Evolutionary conservation across 2,113 vertebrate genomes (phyloP), one percentile per base, ranked within the genome.

Genomic region (Tetrao urogallus): DNA sequence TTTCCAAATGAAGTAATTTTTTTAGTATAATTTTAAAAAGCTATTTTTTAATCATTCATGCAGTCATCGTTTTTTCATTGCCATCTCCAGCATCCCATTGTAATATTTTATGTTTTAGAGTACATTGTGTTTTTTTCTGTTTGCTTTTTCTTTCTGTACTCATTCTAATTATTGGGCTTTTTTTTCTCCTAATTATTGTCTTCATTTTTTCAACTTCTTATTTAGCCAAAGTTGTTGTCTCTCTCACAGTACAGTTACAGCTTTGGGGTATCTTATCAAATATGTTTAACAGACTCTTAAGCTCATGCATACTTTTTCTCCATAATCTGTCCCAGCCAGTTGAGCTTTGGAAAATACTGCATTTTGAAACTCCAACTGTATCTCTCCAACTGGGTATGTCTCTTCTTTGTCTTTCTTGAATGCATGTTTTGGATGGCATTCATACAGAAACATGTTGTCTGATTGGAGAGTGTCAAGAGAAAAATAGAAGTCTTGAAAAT

Each of bases 401-500:
- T 78, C 82, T 90, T 82, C 74, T 91, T 89, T 93, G 57, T 75
- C 69, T 66, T 12, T 56, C 27, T 61, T 75, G 73, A 84, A 60
- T 71, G n/a, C 7, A 7, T 67, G 27, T 56, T 90, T 92, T 78
- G 28, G 73, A 67, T 83, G 60, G 32, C 38, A 43, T 84, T 93
- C 82, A 8, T 70, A 54, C 18, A 78, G 61, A 78, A 86, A 67
- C 18, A n/a, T 24, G 45, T 86, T 47, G 21, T 78, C 65, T 78
- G 28, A 64, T 5, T 93, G 61, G 45, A 78, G 38, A 77, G 17
- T 24, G 32, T 60, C 25, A 43, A 86, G 61, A 28, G 32, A 25
- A 71, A 84, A 81, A 14, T 16, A 86, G 45, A 88, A 81, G 38
- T 67, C 70, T 88, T 84, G 34, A 90, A 85, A 90, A 88, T 58